Percentiles rank a stretch among this genome's conserved stretches.
Conservation (phyloP, 2,888 invertebrate genomes). For the Tetrapedia diversipes region DNA sequence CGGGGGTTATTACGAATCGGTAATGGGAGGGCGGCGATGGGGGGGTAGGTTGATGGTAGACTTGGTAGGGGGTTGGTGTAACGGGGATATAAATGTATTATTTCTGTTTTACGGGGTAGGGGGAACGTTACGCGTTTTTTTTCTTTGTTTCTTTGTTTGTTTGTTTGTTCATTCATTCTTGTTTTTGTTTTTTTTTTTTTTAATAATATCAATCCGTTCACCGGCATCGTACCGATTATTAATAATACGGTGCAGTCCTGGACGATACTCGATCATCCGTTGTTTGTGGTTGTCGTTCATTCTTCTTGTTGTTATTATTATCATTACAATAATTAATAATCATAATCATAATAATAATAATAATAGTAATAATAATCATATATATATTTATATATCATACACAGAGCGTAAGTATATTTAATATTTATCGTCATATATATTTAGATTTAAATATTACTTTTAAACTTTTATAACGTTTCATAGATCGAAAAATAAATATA, state of each 20-base stretch:
- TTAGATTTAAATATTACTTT: constrained; percentile 80
- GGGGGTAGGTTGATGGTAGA: too few species aligned
- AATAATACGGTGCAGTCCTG: constrained; percentile 60
- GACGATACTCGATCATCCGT: constrained; percentile 63
- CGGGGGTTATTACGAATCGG: constrained; percentile 50
- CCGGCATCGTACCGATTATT: constrained; percentile 47
- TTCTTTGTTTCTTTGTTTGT: not conserved
- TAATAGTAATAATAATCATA: constrained; percentile 54
- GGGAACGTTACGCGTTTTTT: constrained; percentile 37
- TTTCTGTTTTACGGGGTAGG: constrained; percentile 13
- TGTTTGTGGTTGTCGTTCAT: constrained; percentile 1
- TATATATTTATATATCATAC: constrained; percentile 79
- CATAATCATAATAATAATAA: constrained; percentile 42
- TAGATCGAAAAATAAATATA: constrained; percentile 83
- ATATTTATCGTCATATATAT: constrained; percentile 77
- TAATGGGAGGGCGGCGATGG: too few species aligned
- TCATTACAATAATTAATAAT: constrained; percentile 52
- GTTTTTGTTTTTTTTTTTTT: not conserved
- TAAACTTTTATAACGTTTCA: constrained; percentile 83
- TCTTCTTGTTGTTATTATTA: constrained; percentile 55
- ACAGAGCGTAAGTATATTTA: constrained; percentile 77
- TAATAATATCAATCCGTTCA: constrained; percentile 67
- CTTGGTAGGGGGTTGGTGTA: constrained; percentile 19
- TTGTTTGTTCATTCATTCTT: not conserved
- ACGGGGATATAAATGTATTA: constrained; percentile 19